phyloP scores from a whole-genome alignment of 2,797 vertebrate genomes.

The Steatocranus sp. region DNA sequence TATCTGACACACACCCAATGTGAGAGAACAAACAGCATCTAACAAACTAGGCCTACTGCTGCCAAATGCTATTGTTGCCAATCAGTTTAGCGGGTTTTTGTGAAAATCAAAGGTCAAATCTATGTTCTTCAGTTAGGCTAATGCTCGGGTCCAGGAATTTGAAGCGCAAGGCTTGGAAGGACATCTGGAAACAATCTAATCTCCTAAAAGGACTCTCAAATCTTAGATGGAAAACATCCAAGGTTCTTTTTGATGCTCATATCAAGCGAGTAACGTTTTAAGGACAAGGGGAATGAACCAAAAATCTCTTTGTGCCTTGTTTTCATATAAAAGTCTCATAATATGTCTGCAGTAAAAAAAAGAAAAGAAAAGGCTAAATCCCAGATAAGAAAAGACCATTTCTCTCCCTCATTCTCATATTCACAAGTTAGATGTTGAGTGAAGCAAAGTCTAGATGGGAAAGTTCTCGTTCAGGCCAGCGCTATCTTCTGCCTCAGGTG shows the following conservation, averaged over 20 bases:
- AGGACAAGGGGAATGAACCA: not conserved
- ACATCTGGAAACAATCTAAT: constrained; percentile 61
- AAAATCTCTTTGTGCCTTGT: not conserved
- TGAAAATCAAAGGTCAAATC: constrained; percentile 31
- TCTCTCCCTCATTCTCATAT: not conserved
- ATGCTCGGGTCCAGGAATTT: constrained; percentile 22
- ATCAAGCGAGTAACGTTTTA: not conserved
- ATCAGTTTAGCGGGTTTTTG: constrained; percentile 39
- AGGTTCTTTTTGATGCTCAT: not conserved
- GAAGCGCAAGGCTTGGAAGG: constrained; percentile 17
- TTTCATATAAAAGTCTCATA: not conserved
- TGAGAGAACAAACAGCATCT: constrained; percentile 4
- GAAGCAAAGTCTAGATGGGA: not conserved
- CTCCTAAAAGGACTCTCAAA: constrained; percentile 25
- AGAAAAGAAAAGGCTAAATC: not conserved
- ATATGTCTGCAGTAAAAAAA: not conserved
- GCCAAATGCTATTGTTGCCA: constrained; percentile 57
- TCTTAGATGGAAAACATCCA: constrained; percentile 47
- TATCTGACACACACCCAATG: constrained; percentile 8
- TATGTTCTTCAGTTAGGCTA: constrained; percentile 8
- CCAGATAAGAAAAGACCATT: not conserved
- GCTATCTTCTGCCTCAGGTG: constrained; percentile 6
- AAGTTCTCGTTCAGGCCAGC: not conserved
- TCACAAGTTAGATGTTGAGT: not conserved
- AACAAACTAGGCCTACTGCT: constrained; percentile 22